Evolutionary conservation across 1,140 invertebrate species (phyloP).

Genomic region (Drosophila pallidifrons): DNA sequence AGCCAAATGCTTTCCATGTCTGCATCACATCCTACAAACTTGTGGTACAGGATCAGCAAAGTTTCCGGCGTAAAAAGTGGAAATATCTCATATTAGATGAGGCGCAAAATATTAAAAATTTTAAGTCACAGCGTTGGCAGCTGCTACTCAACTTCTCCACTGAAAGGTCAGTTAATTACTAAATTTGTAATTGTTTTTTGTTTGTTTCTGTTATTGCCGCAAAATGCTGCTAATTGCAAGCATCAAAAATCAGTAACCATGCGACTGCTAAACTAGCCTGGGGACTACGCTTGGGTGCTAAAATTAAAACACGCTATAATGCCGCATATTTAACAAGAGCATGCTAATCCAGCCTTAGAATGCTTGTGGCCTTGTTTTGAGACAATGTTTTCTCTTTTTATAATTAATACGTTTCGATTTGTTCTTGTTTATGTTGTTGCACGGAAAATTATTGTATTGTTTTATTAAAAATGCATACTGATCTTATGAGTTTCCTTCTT

Average conservation of each 20-base stretch:
- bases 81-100: slow-evolving; percentile 99
- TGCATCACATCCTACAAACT: slow-evolving; percentile 99
- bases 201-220: slow-evolving; percentile 1
- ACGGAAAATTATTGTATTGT: background rate
- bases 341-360: slow-evolving; percentile 61
- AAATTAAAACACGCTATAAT: slow-evolving; percentile 74
- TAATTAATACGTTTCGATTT: background rate
- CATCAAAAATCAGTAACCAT: slow-evolving; percentile 82
- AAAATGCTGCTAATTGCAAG: slow-evolving; percentile 24
- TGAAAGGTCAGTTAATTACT: slow-evolving; percentile 89
- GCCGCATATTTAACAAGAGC: slow-evolving; percentile 68
- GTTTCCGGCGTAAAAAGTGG: slow-evolving; percentile 99
- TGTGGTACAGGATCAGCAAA: slow-evolving; percentile 99
- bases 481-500: slow-evolving; percentile 43
- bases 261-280: slow-evolving; percentile 77
- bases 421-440: background rate
- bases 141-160: slow-evolving; percentile 98
- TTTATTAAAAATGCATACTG: background rate
- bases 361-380: slow-evolving; percentile 79
- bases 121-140: slow-evolving; percentile 99
- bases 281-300: slow-evolving; percentile 83
- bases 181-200: background rate
- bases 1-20: slow-evolving; percentile 99
- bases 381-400: slow-evolving; percentile 33
- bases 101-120: slow-evolving; percentile 99